Percentiles rank a stretch among this genome's conserved stretches.
These are phyloP conservation scores for Nothoprocta pentlandii DNA, from an alignment of 2,113 vertebrate genomes.

Conservation along the genomic window DNA sequence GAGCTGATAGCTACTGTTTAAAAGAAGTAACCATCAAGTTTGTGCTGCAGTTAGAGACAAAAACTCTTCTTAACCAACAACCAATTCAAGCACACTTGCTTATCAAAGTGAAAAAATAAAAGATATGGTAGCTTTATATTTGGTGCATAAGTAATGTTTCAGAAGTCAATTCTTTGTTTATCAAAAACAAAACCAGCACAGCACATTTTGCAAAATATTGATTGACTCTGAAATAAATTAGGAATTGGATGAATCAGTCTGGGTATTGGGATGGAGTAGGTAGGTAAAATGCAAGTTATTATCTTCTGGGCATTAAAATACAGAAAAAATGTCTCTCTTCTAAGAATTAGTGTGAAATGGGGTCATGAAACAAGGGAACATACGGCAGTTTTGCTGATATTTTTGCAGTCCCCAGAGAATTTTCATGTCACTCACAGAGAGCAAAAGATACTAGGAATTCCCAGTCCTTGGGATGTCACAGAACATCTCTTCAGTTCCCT, in stretches of 20 bases:
- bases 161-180: slow-evolving; percentile 15
- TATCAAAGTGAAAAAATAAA: slow-evolving; percentile 23
- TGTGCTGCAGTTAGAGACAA: background rate
- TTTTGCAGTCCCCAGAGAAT: background rate
- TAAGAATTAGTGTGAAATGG: background rate
- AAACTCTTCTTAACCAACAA: slow-evolving; percentile 33
- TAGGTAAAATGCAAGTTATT: background rate
- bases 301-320: background rate
- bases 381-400: background rate
- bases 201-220: slow-evolving; percentile 19
- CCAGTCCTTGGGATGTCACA: background rate
- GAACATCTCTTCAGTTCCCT: background rate
- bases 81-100: background rate
- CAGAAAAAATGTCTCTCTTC: background rate
- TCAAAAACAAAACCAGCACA: slow-evolving; percentile 18
- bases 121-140: background rate
- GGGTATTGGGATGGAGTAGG: background rate
- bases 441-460: background rate
- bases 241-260: background rate
- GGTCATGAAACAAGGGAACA: background rate
- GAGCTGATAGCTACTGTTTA: background rate
- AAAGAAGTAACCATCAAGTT: background rate
- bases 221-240: slow-evolving; percentile 36
- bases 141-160: background rate
- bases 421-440: background rate